phyloP scores from a whole-genome alignment of 2,888 invertebrate genomes.

The Perizoma affinitatum region DNA sequence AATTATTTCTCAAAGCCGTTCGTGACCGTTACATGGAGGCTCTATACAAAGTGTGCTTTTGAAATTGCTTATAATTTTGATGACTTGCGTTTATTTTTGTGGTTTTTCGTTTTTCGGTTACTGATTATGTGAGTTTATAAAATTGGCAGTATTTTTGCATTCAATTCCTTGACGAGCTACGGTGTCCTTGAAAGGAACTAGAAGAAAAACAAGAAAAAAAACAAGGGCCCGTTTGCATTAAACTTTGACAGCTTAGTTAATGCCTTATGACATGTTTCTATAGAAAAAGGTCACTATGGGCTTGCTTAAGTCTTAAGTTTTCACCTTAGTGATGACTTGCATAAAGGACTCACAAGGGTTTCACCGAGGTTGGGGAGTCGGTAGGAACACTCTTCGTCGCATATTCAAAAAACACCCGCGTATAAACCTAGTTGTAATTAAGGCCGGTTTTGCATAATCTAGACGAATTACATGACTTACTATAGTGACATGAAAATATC shows the following conservation, averaged over 20 bases:
- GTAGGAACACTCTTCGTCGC: slow-evolving; percentile 20
- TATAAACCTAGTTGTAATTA: slow-evolving; percentile 67
- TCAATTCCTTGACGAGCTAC: slow-evolving; percentile 73
- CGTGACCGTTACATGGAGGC: slow-evolving; percentile 35
- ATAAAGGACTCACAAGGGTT: background rate
- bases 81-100: slow-evolving; percentile 52
- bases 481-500: slow-evolving; percentile 55
- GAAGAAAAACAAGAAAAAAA: slow-evolving; percentile 21
- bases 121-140: slow-evolving; percentile 61
- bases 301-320: too few species aligned
- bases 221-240: background rate
- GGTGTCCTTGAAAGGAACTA: slow-evolving; percentile 37
- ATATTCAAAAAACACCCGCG: slow-evolving; percentile 51
- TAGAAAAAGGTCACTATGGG: too few species aligned
- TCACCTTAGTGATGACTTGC: too few species aligned
- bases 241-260: too few species aligned
- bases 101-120: slow-evolving; percentile 53
- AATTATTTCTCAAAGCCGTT: slow-evolving; percentile 39
- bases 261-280: too few species aligned
- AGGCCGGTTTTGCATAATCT: slow-evolving; percentile 81
- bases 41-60: slow-evolving; percentile 35
- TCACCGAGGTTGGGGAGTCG: slow-evolving; percentile 1
- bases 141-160: slow-evolving; percentile 79
- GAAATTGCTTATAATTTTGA: slow-evolving; percentile 25
- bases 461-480: slow-evolving; percentile 68